phyloP scores from a whole-genome alignment of 2,797 vertebrate species.

The Steatocranus sp. region DNA sequence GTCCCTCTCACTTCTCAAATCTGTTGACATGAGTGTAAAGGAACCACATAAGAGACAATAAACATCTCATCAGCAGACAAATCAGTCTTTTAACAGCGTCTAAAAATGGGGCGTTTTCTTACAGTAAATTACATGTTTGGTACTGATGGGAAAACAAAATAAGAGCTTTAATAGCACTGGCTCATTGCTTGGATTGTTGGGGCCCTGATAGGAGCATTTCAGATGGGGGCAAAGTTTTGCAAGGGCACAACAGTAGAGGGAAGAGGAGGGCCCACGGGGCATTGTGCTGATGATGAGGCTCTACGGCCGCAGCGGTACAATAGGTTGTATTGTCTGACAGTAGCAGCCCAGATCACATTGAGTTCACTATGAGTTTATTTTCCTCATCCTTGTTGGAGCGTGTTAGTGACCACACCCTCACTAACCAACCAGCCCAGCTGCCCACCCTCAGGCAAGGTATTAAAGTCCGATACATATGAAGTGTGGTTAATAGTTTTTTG shows the following conservation, averaged over 20 bases:
- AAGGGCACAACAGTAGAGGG: not conserved
- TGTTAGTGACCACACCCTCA: slow-evolving; percentile 47
- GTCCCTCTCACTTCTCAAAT: not conserved
- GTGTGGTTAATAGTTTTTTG: not conserved
- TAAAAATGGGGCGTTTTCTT: not conserved
- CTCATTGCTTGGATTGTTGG: not conserved
- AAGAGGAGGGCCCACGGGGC: slow-evolving; percentile 49
- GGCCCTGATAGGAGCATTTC: not conserved
- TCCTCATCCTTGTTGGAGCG: slow-evolving; percentile 44
- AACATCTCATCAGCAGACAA: not conserved
- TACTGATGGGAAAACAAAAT: not conserved
- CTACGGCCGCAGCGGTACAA: slow-evolving; percentile 52
- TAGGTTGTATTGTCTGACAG: slow-evolving; percentile 65
- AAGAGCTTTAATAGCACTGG: not conserved
- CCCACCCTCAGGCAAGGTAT: not conserved
- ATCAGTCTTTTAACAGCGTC: not conserved
- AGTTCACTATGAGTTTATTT: slow-evolving; percentile 67
- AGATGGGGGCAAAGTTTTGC: slow-evolving; percentile 22
- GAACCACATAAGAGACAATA: not conserved
- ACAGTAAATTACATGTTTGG: not conserved
- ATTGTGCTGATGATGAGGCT: slow-evolving; percentile 67
- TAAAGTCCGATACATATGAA: not conserved
- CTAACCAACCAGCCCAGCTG: not conserved
- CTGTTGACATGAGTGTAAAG: not conserved
- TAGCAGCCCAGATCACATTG: slow-evolving; percentile 65